Evolutionary conservation across 1,140 invertebrate genomes (phyloP), one percentile per base, ranked within the genome.

Genomic region (Drosophila watanabei): DNA sequence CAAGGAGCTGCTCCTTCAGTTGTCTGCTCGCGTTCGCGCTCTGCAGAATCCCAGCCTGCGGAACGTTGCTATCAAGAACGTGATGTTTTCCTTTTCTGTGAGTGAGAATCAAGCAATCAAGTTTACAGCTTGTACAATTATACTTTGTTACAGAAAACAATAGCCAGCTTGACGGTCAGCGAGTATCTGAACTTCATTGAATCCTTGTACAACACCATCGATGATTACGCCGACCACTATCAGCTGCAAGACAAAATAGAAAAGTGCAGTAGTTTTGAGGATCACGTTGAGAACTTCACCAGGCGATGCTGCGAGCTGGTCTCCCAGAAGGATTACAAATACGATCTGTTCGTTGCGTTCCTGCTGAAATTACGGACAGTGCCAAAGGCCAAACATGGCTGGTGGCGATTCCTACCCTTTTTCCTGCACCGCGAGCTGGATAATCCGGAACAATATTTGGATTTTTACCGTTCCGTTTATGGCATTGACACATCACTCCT

Each of bases 181-280:
- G 87, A 93, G 37, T 91, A 88, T 46, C 37, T 92, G 16, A 35
- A 69, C 7, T 83, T 92, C 8, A 52, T 93, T 8, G 87, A 91
- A 49, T 59, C 77, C 4, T 66, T 93, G 16, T 86, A 65, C 33
- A 93, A 89, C 30, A 37, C 62, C 14, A 73, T 57, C 4, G 92
- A 93, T 59, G 7, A 30, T 6, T 92, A 72, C 56, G 10, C 18
- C 2, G 78, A 78, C 16, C 32, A 77, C 24, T 11, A 76, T 14
- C 57, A 75, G 2, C 65, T 92, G 2, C 59, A 51, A 13, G 13
- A 32, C 1, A 80, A 91, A 75, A 73, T 81, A 37, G 14, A 18
- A 32, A 45, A 71, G 13, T 81, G 71, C 45, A 16, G 33, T 2
- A 35, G 58, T 20, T 63, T 79, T 9, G 60, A n/a, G 2, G 41